Base-by-base conservation (phyloP, 1,140 invertebrate genomes). In the Brachionus paranguensis region DNA sequence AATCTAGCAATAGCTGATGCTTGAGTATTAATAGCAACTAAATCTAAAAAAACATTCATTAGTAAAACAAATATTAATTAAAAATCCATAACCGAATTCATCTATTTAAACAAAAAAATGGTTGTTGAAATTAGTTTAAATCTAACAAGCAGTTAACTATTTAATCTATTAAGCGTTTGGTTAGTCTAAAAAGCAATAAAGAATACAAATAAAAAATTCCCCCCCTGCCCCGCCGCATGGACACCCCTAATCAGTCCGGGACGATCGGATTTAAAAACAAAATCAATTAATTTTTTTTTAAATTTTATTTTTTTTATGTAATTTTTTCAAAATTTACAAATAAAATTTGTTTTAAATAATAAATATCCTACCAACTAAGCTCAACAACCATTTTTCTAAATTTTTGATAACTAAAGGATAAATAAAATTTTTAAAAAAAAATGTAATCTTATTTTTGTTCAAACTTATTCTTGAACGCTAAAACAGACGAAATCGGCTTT, bases 21-120 rank as follows among this genome's bases (percentile, higher is more conserved):
- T 50, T 76, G 27, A 50, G 45, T 50, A 76, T 76, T 76, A 76
- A 27, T 50, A 76, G 43, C 43, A 50, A 50, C 43, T 76, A 76
- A 76, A 76, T 76, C 72, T 76, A 76, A 72, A 41, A 72, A 72
- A 72, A 72, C 68, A 72, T 72, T 41, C 68, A 72, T 72, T 72
- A 72, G 41, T 72, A 43, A 33, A 33, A 68, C 27, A 68, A 68
- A 68, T 68, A 41, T 20, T 41, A 68, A 68, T 17, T 17, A 72
- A 72, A 72, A 72, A 41, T 2, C 33, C 33, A 43, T 43, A 72
- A 41, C 68, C 29, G 37, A 43, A 43, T 17, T 24, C 14, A 45
- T 72, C 68, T 43, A 72, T 24, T 43, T 72, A 17, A 12, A 12
- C 43, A 68, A 72, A 70, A 70, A 43, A 43, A 45, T 72, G 68